Conservation (phyloP, 2,797 vertebrate species). For the Numenius phaeopus region DNA sequence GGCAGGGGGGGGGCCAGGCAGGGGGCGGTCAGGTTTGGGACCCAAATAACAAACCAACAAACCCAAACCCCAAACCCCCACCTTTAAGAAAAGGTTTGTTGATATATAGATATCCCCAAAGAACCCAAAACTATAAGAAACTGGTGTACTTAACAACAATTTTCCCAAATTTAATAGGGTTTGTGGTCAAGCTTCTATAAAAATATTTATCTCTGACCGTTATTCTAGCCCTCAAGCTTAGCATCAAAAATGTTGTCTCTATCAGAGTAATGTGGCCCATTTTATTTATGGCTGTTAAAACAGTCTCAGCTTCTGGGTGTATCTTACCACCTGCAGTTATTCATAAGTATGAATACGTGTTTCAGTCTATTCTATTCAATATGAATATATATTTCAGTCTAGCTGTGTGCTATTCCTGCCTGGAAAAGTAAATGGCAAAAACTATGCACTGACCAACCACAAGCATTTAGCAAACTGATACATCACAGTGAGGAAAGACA, state of each 20-base stretch:
- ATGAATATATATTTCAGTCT: not conserved
- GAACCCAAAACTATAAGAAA: not conserved
- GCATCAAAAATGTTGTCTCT: not conserved
- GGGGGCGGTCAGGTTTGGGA: too few species aligned
- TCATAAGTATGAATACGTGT: not conserved
- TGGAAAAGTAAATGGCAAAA: not conserved
- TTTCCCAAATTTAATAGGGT: not conserved
- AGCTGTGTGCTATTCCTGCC: not conserved
- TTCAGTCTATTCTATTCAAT: not conserved
- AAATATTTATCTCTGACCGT: not conserved
- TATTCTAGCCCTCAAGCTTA: not conserved
- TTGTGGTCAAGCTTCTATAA: not conserved
- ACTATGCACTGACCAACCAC: not conserved
- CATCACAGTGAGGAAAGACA: not conserved
- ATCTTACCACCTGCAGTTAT: not conserved
- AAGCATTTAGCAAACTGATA: not conserved
- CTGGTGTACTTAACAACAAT: not conserved
- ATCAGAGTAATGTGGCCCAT: not conserved
- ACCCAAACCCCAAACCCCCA: rapidly evolving
- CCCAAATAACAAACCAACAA: not conserved
- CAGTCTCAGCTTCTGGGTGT: not conserved
- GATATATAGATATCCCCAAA: not conserved
- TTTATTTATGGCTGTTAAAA: not conserved
- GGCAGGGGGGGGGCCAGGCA: too few species aligned
- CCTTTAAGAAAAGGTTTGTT: not conserved